Percentiles rank a stretch among this genome's conserved stretches.
Conservation (phyloP, 2,888 invertebrate genomes). For the Dinocampus coccinellae region DNA sequence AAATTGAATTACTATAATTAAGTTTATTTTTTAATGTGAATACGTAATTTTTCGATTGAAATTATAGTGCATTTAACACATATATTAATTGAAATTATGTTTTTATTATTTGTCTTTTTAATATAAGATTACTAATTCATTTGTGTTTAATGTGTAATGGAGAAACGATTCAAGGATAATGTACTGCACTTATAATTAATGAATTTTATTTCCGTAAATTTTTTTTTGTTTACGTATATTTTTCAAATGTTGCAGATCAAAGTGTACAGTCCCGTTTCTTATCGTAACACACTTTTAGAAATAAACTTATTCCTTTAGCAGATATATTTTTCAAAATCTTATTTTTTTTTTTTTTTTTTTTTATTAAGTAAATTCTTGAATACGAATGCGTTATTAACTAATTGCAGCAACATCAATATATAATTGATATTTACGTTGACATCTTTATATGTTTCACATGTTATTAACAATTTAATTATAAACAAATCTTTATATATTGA, state of each 20-base stretch:
- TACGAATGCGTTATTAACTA: not conserved
- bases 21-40: not conserved
- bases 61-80: not conserved
- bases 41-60: not conserved
- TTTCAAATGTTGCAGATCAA: not conserved
- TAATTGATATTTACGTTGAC: not conserved
- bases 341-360: not conserved
- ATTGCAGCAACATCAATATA: not conserved
- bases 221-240: not conserved
- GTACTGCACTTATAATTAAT: not conserved
- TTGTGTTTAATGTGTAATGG: not conserved
- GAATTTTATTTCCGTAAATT: not conserved
- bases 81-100: not conserved
- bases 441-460: conserved; percentile 2
- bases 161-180: not conserved
- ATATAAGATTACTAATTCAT: conserved; percentile 1
- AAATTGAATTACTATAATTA: not conserved
- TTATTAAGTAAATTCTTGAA: not conserved
- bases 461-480: conserved; percentile 9
- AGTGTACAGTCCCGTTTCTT: not conserved
- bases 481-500: not conserved
- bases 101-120: not conserved
- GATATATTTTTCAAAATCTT: not conserved
- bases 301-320: not conserved
- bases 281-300: not conserved